Evolutionary conservation across 2,113 vertebrate genomes (phyloP).

Genomic region (Dromiciops gliroides): DNA sequence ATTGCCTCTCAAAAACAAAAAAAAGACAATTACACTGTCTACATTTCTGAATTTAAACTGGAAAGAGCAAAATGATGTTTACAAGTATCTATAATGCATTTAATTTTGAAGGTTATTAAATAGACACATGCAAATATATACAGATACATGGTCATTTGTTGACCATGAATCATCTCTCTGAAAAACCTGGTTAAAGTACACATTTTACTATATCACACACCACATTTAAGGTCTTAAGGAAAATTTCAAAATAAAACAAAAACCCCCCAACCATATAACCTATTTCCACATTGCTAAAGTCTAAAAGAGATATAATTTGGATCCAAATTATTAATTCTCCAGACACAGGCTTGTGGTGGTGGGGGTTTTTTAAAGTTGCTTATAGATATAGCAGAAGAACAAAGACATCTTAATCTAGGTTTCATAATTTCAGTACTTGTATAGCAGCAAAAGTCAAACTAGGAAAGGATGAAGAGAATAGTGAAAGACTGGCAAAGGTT

Average conservation of each 20-base stretch:
- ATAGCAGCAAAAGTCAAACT: neutral
- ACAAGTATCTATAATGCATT: constrained; percentile 29
- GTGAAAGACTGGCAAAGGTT: neutral
- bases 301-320: constrained; percentile 20
- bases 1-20: no score
- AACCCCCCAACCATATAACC: constrained; percentile 19
- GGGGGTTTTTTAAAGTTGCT: neutral
- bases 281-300: constrained; percentile 36
- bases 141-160: constrained; percentile 35
- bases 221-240: neutral
- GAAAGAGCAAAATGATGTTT: constrained; percentile 68
- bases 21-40: constrained; percentile 66
- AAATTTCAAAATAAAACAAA: constrained; percentile 33
- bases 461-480: neutral
- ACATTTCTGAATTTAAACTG: constrained; percentile 39
- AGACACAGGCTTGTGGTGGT: constrained; percentile 9
- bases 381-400: neutral
- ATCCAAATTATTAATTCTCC: neutral
- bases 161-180: constrained; percentile 42
- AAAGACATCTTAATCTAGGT: neutral
- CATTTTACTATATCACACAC: neutral
- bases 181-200: neutral
- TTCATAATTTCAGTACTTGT: neutral
- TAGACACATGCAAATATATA: constrained; percentile 35
- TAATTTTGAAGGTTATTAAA: neutral